A percentile compares a stretch with the other conserved stretches of the same genome.
Conservation (phyloP, 2,113 vertebrate species). For the Formicarius rufipectus region DNA sequence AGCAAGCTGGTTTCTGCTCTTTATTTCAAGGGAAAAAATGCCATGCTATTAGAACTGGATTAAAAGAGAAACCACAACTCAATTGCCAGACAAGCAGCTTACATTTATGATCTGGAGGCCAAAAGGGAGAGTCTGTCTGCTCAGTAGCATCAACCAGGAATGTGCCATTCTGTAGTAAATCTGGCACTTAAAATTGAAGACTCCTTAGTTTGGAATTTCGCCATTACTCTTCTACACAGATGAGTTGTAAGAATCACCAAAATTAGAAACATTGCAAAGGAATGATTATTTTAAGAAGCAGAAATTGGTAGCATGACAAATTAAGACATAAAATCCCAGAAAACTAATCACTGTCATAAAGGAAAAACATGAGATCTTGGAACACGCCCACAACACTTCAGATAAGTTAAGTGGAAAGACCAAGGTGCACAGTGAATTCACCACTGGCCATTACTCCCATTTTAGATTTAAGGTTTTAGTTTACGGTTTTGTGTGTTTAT, state of each 20-base stretch:
- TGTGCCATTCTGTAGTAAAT: neutral
- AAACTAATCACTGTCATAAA: neutral
- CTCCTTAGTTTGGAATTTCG: neutral
- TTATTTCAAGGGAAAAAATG: neutral
- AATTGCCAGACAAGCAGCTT: neutral
- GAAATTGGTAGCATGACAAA: constrained; percentile 1
- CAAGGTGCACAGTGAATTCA: neutral
- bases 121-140: neutral
- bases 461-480: neutral
- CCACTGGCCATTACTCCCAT: neutral
- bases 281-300: constrained; percentile 9
- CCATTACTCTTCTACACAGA: neutral
- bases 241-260: neutral
- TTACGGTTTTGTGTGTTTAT: neutral
- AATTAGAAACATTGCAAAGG: neutral
- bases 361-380: neutral
- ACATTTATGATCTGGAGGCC: neutral
- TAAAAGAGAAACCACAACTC: neutral
- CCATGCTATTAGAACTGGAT: neutral
- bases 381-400: neutral
- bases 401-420: neutral
- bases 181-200: neutral
- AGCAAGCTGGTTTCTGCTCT: neutral
- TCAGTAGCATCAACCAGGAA: neutral
- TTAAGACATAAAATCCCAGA: constrained; percentile 13